phyloP scores from a whole-genome alignment of 37 sponge, comb jelly and placozoan genomes.

The Axinella damicornis region DNA sequence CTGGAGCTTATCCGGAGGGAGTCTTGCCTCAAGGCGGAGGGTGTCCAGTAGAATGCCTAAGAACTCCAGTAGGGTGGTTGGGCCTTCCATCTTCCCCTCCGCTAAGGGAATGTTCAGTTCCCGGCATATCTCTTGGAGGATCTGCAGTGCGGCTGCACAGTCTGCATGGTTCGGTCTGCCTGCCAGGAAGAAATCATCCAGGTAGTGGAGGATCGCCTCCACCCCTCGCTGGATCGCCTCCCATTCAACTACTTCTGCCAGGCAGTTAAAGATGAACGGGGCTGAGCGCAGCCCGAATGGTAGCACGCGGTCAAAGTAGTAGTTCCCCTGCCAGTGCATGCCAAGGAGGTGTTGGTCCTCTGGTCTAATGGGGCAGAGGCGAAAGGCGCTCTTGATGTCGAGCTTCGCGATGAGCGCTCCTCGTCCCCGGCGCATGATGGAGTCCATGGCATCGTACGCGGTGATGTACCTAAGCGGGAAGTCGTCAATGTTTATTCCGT shows the following conservation, averaged over 20 bases:
- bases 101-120: not conserved
- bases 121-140: not conserved
- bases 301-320: slow-evolving; percentile 9
- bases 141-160: not conserved
- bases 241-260: slow-evolving; percentile 11
- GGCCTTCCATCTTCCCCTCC: slow-evolving; percentile 5
- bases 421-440: not conserved
- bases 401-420: not conserved
- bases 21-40: not conserved
- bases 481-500: slow-evolving; percentile 10
- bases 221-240: not conserved
- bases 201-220: not conserved
- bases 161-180: not conserved
- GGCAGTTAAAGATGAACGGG: slow-evolving; percentile 8
- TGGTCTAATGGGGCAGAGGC: slow-evolving; percentile 15
- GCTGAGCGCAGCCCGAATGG: slow-evolving; percentile 29
- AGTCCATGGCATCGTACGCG: not conserved
- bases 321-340: slow-evolving; percentile 1
- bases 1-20: slow-evolving; percentile 17
- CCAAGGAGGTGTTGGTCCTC: slow-evolving; percentile 11
- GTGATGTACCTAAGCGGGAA: slow-evolving; percentile 9
- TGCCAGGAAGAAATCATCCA: not conserved
- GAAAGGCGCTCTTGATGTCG: slow-evolving; percentile 11
- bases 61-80: not conserved
- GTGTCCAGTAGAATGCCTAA: slow-evolving; percentile 23